Base-by-base conservation (phyloP, 2,113 vertebrate species). In the Buteo buteo region DNA sequence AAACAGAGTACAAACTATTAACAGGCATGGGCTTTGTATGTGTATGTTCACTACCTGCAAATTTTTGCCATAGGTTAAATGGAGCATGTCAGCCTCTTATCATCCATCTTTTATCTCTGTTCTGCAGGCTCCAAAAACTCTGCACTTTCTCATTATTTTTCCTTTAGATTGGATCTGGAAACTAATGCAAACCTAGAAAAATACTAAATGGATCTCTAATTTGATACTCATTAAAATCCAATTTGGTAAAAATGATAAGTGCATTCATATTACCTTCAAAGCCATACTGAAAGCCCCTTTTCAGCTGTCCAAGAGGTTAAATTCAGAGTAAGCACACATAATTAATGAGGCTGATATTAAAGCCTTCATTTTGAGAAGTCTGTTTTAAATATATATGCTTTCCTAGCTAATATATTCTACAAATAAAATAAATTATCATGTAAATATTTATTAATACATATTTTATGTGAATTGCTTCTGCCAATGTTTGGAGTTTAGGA, bases 171-270 rank as follows among this genome's bases (percentile, higher is more conserved):
- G 54, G 31, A 76, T 96, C 73, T 77, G 26, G 38, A 93, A 92
- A 91, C 13, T 49, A 77, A 80, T 49, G 19, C 24, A 96, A 95
- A 88, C 18, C 26, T 76, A 69, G 29, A 61, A 96, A 85, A 72
- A 38, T 31, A 87, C 9, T 84, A 93, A 95, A 64, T 86, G 55
- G 20, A 92, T 92, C 93, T 94, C 45, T 84, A 89, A 90, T 50
- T 44, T 61, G 34, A 82, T 80, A 77, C 31, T 85, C 74, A 94
- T 69, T 95, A 87, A 91, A 90, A 83, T 80, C 61, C 45, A 86
- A 20, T 71, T 82, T 65, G n/a, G 20, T 74, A 96, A 82, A 67
- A 74, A 62, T 79, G 7, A 8, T 24, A 83, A 76, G 11, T 62
- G 6, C 61, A 77, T 93, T 91, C 50, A 31, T 11, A 65, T 65